A percentile compares a stretch with the other conserved stretches of the same genome.
Evolutionary conservation across 2,888 invertebrate genomes (phyloP).

Genomic region (Trisateles emortualis): DNA sequence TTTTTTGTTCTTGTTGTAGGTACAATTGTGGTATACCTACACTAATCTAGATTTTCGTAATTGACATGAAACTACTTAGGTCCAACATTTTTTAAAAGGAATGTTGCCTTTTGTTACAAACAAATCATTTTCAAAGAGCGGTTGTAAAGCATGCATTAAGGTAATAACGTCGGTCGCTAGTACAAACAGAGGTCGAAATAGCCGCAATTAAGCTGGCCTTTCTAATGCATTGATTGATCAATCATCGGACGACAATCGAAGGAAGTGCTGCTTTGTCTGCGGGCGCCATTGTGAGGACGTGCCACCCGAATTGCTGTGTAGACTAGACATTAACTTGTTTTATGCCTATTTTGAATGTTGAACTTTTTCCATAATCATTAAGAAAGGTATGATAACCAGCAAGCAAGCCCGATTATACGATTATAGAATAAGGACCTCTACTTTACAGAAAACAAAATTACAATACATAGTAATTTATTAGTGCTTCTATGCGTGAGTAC

Average conservation of each 20-base stretch:
- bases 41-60: too few species aligned
- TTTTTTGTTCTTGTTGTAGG: too few species aligned
- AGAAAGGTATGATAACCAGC: too few species aligned
- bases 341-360: slow-evolving; percentile 27
- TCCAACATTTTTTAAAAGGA: background rate
- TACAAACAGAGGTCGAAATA: slow-evolving; percentile 79
- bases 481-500: too few species aligned
- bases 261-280: slow-evolving; percentile 74
- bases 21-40: too few species aligned
- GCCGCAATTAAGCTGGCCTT: slow-evolving; percentile 79
- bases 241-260: slow-evolving; percentile 80
- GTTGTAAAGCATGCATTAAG: slow-evolving; percentile 46
- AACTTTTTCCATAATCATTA: too few species aligned
- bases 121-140: slow-evolving; percentile 15
- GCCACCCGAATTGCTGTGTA: slow-evolving; percentile 55
- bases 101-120: background rate
- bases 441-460: too few species aligned
- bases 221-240: slow-evolving; percentile 85
- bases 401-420: too few species aligned
- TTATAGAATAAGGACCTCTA: too few species aligned
- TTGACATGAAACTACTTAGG: too few species aligned
- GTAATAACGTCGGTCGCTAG: slow-evolving; percentile 67
- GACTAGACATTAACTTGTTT: slow-evolving; percentile 29
- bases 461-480: too few species aligned
- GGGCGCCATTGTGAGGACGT: slow-evolving; percentile 73